phyloP scores from a whole-genome alignment of 1,140 invertebrate species.

The Drosophila novamexicana region DNA sequence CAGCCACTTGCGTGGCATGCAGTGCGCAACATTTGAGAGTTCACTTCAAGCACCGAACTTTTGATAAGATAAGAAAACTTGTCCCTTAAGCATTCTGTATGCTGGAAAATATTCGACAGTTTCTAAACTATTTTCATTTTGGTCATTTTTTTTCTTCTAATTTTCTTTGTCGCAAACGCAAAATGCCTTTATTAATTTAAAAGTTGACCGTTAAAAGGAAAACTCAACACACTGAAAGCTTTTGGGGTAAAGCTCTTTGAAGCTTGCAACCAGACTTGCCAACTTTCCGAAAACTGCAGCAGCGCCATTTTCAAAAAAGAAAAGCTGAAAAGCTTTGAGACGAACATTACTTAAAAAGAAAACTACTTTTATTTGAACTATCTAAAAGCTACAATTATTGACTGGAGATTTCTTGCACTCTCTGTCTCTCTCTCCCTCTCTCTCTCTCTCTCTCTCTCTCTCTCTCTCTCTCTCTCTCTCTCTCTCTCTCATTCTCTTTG shows the following conservation, averaged over 20 bases:
- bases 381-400: slow-evolving; percentile 10
- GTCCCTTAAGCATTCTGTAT: neutral
- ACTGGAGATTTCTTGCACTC: neutral
- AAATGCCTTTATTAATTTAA: slow-evolving; percentile 3
- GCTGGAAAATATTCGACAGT: neutral
- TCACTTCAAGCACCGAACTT: neutral
- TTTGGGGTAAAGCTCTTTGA: neutral
- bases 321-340: neutral
- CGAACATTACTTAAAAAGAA: neutral
- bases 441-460: neutral
- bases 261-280: slow-evolving; percentile 26
- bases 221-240: slow-evolving; percentile 34
- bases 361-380: slow-evolving; percentile 43
- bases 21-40: neutral
- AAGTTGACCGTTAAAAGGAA: neutral
- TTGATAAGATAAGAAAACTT: neutral
- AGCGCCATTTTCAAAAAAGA: neutral
- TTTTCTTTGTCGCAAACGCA: neutral
- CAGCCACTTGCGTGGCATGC: neutral
- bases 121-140: neutral
- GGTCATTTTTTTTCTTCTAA: neutral
- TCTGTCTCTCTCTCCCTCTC: neutral
- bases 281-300: slow-evolving; percentile 18
- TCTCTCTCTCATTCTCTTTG: neutral
- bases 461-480: no score